Base-by-base conservation (phyloP, 1,140 invertebrate species). In the Drosophila bipectinata region DNA sequence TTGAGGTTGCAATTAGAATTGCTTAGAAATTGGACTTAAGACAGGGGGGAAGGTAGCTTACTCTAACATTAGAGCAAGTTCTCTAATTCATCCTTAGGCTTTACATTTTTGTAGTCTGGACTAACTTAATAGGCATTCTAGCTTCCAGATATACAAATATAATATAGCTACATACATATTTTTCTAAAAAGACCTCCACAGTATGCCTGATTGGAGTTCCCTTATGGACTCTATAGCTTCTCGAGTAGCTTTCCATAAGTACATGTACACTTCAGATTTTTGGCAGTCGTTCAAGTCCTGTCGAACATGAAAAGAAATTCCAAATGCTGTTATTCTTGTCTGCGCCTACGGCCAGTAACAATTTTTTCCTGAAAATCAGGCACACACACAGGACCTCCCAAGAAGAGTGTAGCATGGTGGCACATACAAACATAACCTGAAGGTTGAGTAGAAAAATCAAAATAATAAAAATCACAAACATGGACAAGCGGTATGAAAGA, bases 391-490 rank as follows among this genome's bases (percentile, higher is more conserved):
- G 15, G 49, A 48, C 63, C 14, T 34, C 32, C 55, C 48, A 55
- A 9, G 39, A 53, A 47, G 56, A 37, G n/a, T 55, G 18, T 14
- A 30, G 47, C 12, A 15, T 28, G 34, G 1, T 12, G 34, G 34
- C 21, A 48, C 44, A 21, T 15, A 44, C 41, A 44, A 7, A 45
- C 30, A 53, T 7, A 12, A 53, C 54, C 45, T 24, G 59, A 52
- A 69, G 49, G 52, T 44, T 48, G 53, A 64, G 34, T 18, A 39
- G 41, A 56, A 51, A 77, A 66, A 59, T 71, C 77, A 72, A 72
- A 66, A 82, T 72, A 82, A 82, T 76, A 76, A 82, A 82, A 87
- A 82, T 76, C 62, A 77, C 71, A 88, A 83, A 87, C 72, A 88
- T 79, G 78, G 74, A 60, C 60, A 64, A 78, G 72, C 58, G 75